phyloP scores from a whole-genome alignment of 1,140 invertebrate genomes.

The Protaetia brevitarsis region DNA sequence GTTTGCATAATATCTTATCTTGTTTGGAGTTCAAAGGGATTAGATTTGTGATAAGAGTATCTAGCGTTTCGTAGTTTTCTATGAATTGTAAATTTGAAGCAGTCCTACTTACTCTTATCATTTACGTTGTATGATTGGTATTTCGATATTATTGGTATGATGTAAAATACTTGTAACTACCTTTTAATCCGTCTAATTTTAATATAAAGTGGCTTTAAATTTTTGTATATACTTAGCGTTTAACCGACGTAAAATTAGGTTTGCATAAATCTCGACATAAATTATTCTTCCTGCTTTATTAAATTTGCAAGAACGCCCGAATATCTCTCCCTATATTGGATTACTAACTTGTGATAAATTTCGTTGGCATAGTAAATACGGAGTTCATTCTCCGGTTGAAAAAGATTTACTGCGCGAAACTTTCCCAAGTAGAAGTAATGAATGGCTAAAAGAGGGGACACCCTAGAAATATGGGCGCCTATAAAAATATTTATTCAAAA shows the following conservation, averaged over 20 bases:
- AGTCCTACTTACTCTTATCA: too few species aligned
- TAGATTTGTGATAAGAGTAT: background rate
- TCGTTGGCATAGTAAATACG: conserved; percentile 1
- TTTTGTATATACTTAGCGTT: too few species aligned
- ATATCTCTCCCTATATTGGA: background rate
- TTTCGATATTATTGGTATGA: too few species aligned
- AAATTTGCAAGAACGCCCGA: background rate
- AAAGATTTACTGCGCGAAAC: conserved; percentile 1
- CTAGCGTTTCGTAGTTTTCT: background rate
- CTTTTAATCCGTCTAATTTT: too few species aligned
- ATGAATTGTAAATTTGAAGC: too few species aligned
- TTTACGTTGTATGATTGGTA: too few species aligned
- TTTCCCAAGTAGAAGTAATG: conserved; percentile 2
- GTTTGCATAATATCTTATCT: conserved; percentile 18
- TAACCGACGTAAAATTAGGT: background rate
- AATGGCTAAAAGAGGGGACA: background rate
- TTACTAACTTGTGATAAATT: conserved; percentile 5
- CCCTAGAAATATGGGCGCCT: background rate
- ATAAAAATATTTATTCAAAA: conserved; percentile 18
- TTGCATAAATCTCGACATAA: background rate
- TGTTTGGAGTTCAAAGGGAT: background rate
- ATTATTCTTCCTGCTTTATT: background rate
- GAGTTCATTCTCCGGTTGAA: conserved; percentile 5
- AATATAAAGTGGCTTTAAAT: too few species aligned
- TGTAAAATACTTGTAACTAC: too few species aligned